Base-by-base conservation (phyloP, 2,888 invertebrate genomes). In the Byasa hedistus region DNA sequence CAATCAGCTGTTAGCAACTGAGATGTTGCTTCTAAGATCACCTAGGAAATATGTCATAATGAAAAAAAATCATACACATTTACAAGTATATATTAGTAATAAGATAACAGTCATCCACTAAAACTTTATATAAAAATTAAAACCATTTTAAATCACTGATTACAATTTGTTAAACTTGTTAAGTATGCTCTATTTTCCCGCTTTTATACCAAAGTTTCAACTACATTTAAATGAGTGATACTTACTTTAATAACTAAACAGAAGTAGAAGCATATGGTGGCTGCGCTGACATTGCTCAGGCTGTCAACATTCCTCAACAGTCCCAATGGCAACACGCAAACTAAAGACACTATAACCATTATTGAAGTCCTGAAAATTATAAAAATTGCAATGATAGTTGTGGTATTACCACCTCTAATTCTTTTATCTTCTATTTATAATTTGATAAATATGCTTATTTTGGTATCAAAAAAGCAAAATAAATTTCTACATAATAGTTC, bases 241-340 rank as follows among this genome's bases (percentile, higher is more conserved):
- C 58, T 65, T 83, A 97, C 97, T 94, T 98, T 98, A 17, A 97
- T 85, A 61, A 97, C 96, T 56, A 99, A 93, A 78, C 97, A 96
- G 65, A 96, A 92, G 82, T 99, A 99, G 89, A 99, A 99, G 4
- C 95, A 94, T 72, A 99, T 96, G 3, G 98, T 98, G 4, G 97
- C 96, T 0, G 96, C 96, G 72, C 96, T 97, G 68, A 98, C 95
- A 65, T 95, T 95, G 68, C 96, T 95, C 60, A 99, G 89, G 80
- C 97, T 98, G 80, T 98, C 97, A 48, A 99, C 96, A 86, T 98
- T 98, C 74, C 96, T 92, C 58, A 98, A 87, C 75, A 99, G 89
- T 0, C 97, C 98, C 66, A 99, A 91, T 0, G 99, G 99, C 57
- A 99, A 87, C 61, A 98, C 96, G 71, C 98, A 96, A 64, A 96